Percentiles rank a stretch among this genome's conserved stretches.
phyloP scores from a whole-genome alignment of 2,888 invertebrate genomes.

The Cryptocephalus primarius region DNA sequence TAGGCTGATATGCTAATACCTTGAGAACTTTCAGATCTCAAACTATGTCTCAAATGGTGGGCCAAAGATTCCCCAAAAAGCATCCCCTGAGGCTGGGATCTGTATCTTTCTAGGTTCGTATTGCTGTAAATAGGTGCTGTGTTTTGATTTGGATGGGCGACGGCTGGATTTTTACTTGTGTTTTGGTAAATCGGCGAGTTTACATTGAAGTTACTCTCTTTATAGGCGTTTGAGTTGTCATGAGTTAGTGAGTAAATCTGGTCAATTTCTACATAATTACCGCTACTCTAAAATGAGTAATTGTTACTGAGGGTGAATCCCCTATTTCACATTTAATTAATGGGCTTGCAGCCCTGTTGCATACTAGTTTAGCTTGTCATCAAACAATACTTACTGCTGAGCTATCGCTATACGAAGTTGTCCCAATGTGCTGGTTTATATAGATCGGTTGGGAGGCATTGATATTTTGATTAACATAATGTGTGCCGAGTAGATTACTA shows the following conservation, averaged over 20 bases:
- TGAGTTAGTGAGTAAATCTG: slow-evolving; percentile 42
- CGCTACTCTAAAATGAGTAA: slow-evolving; percentile 23
- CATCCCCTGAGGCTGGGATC: slow-evolving; percentile 39
- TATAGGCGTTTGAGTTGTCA: slow-evolving; percentile 27
- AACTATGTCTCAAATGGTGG: slow-evolving; percentile 45
- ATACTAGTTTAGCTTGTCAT: too few relatives aligned
- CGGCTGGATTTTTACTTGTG: slow-evolving; percentile 25
- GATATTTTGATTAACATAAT: slow-evolving; percentile 36
- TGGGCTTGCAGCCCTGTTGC: too few relatives aligned
- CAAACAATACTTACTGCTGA: slow-evolving; percentile 29
- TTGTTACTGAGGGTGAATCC: not conserved
- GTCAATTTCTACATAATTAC: slow-evolving; percentile 46
- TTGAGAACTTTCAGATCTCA: slow-evolving; percentile 30
- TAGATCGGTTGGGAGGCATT: slow-evolving; percentile 41
- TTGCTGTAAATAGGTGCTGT: slow-evolving; percentile 44
- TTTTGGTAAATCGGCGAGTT: slow-evolving; percentile 48
- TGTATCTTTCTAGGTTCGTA: slow-evolving; percentile 35
- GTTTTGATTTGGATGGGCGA: slow-evolving; percentile 17
- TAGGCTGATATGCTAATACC: slow-evolving; percentile 20
- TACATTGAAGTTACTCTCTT: slow-evolving; percentile 34
- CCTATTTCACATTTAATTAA: not conserved
- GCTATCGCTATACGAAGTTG: slow-evolving; percentile 42
- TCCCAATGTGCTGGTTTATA: slow-evolving; percentile 44
- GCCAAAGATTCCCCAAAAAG: slow-evolving; percentile 42
- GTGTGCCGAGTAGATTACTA: slow-evolving; percentile 17